Conservation (phyloP, 2,888 invertebrate genomes). For the Clostera curtula region DNA sequence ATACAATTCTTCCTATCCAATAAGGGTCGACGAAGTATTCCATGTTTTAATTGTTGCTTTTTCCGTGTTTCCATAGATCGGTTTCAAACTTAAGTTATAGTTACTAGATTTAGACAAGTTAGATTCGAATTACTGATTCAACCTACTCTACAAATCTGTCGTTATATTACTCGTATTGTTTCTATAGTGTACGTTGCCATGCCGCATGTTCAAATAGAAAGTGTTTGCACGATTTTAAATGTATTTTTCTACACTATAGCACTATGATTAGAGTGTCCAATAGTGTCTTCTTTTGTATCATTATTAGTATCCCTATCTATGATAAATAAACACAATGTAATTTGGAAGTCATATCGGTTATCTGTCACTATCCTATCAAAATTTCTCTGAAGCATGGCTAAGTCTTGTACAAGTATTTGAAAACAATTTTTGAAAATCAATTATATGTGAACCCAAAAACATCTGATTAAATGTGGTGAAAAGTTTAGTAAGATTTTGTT, state of each 20-base stretch:
- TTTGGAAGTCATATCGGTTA: conserved; percentile 15
- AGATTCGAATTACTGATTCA: conserved; percentile 43
- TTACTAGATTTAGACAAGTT: conserved; percentile 50
- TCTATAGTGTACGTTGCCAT: conserved; percentile 54
- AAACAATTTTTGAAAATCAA: too few species aligned
- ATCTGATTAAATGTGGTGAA: too few species aligned
- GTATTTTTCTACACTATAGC: conserved; percentile 35
- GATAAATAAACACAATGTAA: conserved; percentile 19
- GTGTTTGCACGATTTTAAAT: conserved; percentile 59
- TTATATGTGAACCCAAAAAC: too few species aligned
- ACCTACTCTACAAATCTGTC: conserved; percentile 54
- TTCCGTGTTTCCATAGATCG: conserved; percentile 43
- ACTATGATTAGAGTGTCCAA: too few species aligned
- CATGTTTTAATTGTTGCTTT: conserved; percentile 52
- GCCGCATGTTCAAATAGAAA: conserved; percentile 61
- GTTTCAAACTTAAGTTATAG: conserved; percentile 24
- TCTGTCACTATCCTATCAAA: conserved; percentile 23
- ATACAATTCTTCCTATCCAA: conserved; percentile 52
- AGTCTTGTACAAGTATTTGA: too few species aligned
- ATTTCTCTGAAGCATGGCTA: conserved; percentile 44
- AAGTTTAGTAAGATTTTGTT: too few species aligned
- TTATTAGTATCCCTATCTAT: too few species aligned
- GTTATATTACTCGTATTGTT: conserved; percentile 38
- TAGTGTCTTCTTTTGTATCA: too few species aligned
- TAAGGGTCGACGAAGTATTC: conserved; percentile 46